Percentiles rank a stretch among this genome's conserved stretches.
These are phyloP conservation scores for Anabacerthia variegaticeps DNA, from an alignment of 2,797 vertebrate genomes.

Conservation along the genomic window DNA sequence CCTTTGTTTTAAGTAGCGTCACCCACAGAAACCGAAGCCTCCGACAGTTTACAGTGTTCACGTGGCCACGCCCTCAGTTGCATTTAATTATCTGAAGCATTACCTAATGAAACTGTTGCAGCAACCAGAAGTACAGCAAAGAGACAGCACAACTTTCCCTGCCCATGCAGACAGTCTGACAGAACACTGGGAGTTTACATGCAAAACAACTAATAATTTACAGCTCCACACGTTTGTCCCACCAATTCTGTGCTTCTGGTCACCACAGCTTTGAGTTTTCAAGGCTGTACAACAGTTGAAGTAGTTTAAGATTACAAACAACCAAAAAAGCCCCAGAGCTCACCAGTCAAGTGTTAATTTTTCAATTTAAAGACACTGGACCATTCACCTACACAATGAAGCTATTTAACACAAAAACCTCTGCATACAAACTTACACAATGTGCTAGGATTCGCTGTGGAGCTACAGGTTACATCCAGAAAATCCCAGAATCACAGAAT, in stretches of 20 bases:
- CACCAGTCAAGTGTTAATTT: background rate
- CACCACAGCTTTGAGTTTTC: fast-evolving
- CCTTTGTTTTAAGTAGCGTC: background rate
- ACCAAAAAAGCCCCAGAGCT: background rate
- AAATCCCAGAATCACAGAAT: background rate
- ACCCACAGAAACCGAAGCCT: background rate
- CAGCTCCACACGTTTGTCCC: fast-evolving
- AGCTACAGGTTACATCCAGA: background rate
- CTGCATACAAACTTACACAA: background rate
- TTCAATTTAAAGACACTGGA: background rate
- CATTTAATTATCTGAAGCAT: slow-evolving; percentile 9
- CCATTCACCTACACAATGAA: background rate
- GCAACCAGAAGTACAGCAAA: background rate
- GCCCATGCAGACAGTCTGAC: background rate
- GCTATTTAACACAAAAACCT: background rate
- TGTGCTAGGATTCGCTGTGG: background rate
- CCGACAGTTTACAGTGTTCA: background rate
- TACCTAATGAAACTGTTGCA: slow-evolving; percentile 29
- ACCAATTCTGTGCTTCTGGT: fast-evolving
- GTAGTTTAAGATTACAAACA: background rate
- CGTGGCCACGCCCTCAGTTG: background rate
- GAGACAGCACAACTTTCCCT: background rate
- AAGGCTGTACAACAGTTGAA: background rate
- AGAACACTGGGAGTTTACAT: fast-evolving
- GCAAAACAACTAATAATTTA: background rate